Evolutionary conservation across 2,113 vertebrate species (phyloP).

Genomic region (Otus sunia): DNA sequence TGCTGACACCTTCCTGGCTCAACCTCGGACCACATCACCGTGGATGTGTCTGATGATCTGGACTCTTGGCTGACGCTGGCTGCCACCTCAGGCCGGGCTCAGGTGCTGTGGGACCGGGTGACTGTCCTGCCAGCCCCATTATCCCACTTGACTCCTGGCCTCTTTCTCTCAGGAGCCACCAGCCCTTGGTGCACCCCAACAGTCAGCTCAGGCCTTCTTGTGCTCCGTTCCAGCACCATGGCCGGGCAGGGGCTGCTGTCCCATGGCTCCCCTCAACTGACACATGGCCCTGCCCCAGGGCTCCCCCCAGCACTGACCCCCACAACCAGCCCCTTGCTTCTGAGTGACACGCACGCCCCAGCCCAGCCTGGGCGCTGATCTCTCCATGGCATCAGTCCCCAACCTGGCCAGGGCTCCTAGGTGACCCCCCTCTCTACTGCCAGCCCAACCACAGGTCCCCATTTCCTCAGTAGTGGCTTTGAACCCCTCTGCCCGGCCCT

Average conservation of each 20-base stretch:
- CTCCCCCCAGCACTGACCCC: background rate
- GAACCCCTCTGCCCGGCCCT: background rate
- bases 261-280: background rate
- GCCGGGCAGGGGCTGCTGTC: background rate
- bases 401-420: background rate
- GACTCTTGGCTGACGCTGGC: background rate
- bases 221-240: fast-evolving
- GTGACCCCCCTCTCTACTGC: too few relatives aligned
- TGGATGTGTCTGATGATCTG: background rate
- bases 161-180: too few relatives aligned
- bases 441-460: background rate
- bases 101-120: background rate
- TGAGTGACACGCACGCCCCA: background rate
- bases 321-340: background rate
- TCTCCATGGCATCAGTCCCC: background rate
- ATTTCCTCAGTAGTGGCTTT: background rate
- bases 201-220: background rate
- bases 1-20: background rate
- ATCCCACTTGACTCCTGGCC: background rate
- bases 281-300: background rate
- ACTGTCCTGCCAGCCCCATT: background rate
- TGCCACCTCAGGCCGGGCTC: background rate
- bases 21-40: background rate
- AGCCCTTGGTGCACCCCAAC: background rate
- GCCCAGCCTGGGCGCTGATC: background rate